Evolutionary conservation across 2,888 invertebrate genomes (phyloP), one percentile per base, ranked within the genome.

Genomic region (Diaphora mendica): DNA sequence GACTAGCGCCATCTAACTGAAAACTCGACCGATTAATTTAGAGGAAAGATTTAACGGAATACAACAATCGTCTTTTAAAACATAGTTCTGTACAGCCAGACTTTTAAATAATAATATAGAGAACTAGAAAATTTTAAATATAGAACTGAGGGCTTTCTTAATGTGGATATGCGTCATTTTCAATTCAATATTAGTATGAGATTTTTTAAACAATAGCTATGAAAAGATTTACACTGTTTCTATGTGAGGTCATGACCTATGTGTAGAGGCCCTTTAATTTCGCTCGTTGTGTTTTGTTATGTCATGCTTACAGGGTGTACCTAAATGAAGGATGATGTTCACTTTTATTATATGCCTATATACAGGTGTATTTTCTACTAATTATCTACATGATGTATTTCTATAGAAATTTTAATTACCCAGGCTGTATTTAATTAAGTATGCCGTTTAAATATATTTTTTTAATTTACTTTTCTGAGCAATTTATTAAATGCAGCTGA

Each of bases 221-320:
- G 35, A 23, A 20, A 35, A 51, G 35, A 11, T 1, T 30, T 55
- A 55, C 48, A 55, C n/a, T 35, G 55, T 55, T n/a, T 68, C 55
- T 68, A 55, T 55, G n/a, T 13, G 33, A 68, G 55, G 51, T 68
- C 55, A 68, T 55, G 51, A 68, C 68, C 51, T 51, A 17, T 30
- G 30, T 67, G 30, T 13, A 17, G 26, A 30, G 62, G 30, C 62
- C 30, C 30, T 62, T 30, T 15, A 30, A 62, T 15, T 30, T 62
- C 13, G 30, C 15, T 30, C 62, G 17, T 62, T 5, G 30, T 17
- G 30, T 62, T 30, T 8, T 5, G 30, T n/a, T 55, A n/a, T 42
- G 17, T 66, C n/a, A n/a, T n/a, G n/a, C n/a, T 42, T 42, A 42
- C 42, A 26, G 26, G 39, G 1, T 42, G 42, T 15, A n/a, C 1